Percentiles rank a stretch among this genome's conserved stretches.
phyloP scores from a whole-genome alignment of 2,113 vertebrate genomes.

The Camelus bactrianus region DNA sequence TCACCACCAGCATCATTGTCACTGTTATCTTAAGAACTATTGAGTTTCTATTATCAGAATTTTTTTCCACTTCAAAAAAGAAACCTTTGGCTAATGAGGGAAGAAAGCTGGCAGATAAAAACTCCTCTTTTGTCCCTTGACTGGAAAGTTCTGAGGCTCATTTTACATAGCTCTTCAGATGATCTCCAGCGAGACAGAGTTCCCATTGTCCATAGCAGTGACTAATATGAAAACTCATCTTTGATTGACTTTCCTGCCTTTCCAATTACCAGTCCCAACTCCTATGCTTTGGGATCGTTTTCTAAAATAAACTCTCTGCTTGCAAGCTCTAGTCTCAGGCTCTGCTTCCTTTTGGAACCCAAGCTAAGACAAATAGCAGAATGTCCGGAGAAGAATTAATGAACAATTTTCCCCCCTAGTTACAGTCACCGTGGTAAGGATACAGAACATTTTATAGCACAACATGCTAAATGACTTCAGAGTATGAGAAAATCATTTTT shows the following conservation, averaged over 20 bases:
- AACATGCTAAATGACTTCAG: not conserved
- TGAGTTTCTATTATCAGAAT: not conserved
- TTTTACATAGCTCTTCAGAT: not conserved
- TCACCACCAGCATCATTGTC: not conserved
- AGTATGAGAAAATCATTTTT: slow-evolving; percentile 14
- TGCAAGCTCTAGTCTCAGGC: not conserved
- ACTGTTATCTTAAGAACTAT: not conserved
- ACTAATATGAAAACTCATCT: not conserved
- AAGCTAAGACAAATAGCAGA: slow-evolving; percentile 33
- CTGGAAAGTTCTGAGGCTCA: not conserved
- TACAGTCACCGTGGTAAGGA: not conserved
- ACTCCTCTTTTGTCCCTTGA: not conserved
- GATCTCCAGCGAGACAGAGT: not conserved
- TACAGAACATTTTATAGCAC: not conserved
- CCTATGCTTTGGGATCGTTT: not conserved
- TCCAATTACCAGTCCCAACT: not conserved
- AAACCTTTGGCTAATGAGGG: not conserved
- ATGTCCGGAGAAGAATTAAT: not conserved
- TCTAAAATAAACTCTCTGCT: not conserved
- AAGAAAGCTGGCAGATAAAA: not conserved
- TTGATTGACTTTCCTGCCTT: not conserved
- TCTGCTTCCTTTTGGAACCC: not conserved
- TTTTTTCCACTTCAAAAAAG: not conserved
- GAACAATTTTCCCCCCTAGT: not conserved
- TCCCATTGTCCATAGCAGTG: not conserved